Evolutionary conservation across 2,113 vertebrate genomes (phyloP), one percentile per base, ranked within the genome.

Genomic region (Malurus alboscapulatus): DNA sequence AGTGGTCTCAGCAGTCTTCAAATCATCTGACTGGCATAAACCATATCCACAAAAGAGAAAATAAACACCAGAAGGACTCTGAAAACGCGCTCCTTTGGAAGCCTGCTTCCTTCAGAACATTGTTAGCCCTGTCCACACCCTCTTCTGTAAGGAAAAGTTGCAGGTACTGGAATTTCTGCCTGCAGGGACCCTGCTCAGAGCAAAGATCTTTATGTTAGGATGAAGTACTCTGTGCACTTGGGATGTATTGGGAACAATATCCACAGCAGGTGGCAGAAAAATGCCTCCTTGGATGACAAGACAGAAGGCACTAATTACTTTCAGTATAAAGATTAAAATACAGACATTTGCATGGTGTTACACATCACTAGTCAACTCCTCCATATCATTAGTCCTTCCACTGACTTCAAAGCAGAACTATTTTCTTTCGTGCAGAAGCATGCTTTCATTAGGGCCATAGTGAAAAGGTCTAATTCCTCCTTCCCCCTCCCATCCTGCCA

Each of bases 311-410:
- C 47, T 76, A 77, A 93, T 91, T 90, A 65, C 58, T 90, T 92
- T 54, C 58, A 66, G 18, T 50, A 76, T 88, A 84, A 72, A 90
- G 54, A 71, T 53, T 36, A 77, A 91, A 92, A 91, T 32, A 55
- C 26, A 87, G 57, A 66, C 30, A 63, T 87, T 88, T 71, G 24
- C 48, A 32, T 58, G 16, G 53, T 59, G 29, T 79, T 88, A 53
- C 65, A 78, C 12, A 3, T 80, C 51, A 79, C 44, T 59, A 82
- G 73, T 79, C 63, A 83, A 8, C 59, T 55, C 25, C 22, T 84
- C 59, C 38, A 32, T 73, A 75, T 61, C 87, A 91, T 92, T 93
- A 92, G 63, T 68, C 53, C 48, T 94, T 91, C 92, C 17, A n/a
- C 36, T 62, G 42, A 61, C 58, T 87, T 95, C 58, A 92, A 89